Percentiles rank a stretch among this genome's conserved stretches.
These are phyloP conservation scores for Trachemys scripta DNA, from an alignment of 2,113 vertebrate species.

Conservation along the genomic window DNA sequence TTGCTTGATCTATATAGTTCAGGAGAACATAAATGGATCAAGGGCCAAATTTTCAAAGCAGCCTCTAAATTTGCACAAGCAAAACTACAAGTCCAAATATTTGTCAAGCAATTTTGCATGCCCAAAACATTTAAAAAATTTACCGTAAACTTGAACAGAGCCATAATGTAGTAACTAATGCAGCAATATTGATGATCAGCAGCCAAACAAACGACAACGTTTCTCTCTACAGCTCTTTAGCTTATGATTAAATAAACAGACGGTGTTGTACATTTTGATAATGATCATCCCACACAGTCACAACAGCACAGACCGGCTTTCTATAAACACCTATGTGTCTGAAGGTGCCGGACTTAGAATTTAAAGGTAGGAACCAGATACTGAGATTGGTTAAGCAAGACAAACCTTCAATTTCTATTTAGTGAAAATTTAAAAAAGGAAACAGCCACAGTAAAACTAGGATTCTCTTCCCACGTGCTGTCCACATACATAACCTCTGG, in stretches of 20 bases:
- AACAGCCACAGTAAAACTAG: not conserved
- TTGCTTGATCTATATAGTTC: not conserved
- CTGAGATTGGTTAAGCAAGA: not conserved
- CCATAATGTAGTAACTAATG: not conserved
- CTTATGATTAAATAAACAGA: not conserved
- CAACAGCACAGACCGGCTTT: not conserved
- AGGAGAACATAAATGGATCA: not conserved
- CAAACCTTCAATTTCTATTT: not conserved
- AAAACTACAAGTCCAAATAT: not conserved
- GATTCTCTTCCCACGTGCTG: not conserved
- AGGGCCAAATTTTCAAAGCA: not conserved
- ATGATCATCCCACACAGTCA: not conserved
- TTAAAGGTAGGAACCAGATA: not conserved
- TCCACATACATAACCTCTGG: not conserved
- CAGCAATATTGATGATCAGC: not conserved
- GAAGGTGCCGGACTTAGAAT: not conserved
- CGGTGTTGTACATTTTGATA: not conserved
- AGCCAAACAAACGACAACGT: not conserved
- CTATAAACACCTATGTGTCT: not conserved
- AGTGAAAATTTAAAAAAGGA: not conserved
- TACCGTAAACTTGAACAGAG: not conserved
- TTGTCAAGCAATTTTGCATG: not conserved
- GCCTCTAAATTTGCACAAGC: not conserved
- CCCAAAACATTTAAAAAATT: not conserved
- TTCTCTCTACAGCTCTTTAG: not conserved